Evolutionary conservation across 2,113 vertebrate species (phyloP), one percentile per base, ranked within the genome.

Genomic region (Periophthalmus modestus): DNA sequence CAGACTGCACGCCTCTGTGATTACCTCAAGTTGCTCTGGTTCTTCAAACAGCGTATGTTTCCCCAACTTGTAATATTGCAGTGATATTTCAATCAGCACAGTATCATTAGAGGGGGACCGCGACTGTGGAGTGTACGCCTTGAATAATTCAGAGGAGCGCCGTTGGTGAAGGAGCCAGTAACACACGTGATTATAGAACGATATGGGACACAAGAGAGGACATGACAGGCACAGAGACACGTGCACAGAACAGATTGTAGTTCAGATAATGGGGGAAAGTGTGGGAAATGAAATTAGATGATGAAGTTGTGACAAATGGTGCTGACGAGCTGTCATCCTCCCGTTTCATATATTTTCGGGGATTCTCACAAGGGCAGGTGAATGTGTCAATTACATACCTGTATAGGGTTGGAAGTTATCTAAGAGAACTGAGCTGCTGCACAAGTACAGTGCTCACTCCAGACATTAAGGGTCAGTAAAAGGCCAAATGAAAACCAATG

Each of bases 71-170:
- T 66, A 73, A 75, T 23, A 76, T 48, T 55, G 52, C 81, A 80
- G 68, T 61, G 36, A 81, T 87, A 75, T 75, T 88, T 88, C 83
- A 82, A 78, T 88, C 82, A 82, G 62, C 57, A 19, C 61, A 61
- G 7, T 66, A 65, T 81, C 76, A 77, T 82, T 84, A 80, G 71
- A 78, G 39, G 10, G 43, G 24, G 36, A n/a, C 57, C 50, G 72
- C 71, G 73, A 52, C 52, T 81, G 72, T 73, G 58, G 33, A 67
- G 70, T 61, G 33, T 50, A 74, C 68, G 68, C 48, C 75, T 72
- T 82, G 77, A 87, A 82, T 89, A 69, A 85, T 90, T 82, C 72
- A 71, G 50, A 80, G 68, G 68, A 69, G 58, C 47, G 15, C 58
- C 24, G 68, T 50, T 68, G 73, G 66, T 39, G 52, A 50, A 66